Conservation (phyloP, 2,888 invertebrate genomes). For the Caenorhabditis doughertyi region DNA sequence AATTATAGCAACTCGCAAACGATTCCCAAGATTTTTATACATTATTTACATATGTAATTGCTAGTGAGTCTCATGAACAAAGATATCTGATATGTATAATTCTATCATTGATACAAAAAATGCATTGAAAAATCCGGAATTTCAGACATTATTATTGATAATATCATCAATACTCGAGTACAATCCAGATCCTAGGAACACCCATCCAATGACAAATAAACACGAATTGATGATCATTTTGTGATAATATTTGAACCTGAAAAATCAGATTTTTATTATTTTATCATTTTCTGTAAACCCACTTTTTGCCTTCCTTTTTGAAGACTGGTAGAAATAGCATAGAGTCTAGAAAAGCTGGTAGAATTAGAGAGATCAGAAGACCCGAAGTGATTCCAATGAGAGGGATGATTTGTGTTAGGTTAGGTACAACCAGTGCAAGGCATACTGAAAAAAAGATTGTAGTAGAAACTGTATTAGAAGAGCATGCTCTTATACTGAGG, state of each 20-base stretch:
- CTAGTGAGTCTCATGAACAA: too few species aligned
- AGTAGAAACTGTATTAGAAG: too few species aligned
- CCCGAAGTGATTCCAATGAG: slow-evolving; percentile 74
- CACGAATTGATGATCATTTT: slow-evolving; percentile 47
- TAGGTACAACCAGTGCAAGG: slow-evolving; percentile 69
- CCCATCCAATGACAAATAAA: slow-evolving; percentile 62
- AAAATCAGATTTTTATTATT: too few species aligned
- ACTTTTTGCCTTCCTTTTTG: slow-evolving; percentile 46
- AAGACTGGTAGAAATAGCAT: slow-evolving; percentile 67
- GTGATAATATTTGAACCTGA: slow-evolving; percentile 45
- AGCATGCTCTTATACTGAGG: too few species aligned
- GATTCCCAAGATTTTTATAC: too few species aligned
- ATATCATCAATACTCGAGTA: slow-evolving; percentile 63
- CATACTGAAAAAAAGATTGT: slow-evolving; percentile 74
- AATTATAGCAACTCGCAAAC: too few species aligned
- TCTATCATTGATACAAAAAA: too few species aligned
- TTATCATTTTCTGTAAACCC: slow-evolving; percentile 2
- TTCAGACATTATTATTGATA: slow-evolving; percentile 33
- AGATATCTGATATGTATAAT: too few species aligned
- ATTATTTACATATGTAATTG: too few species aligned
- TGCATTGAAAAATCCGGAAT: too few species aligned
- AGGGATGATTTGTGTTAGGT: slow-evolving; percentile 72
- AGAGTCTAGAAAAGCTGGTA: slow-evolving; percentile 68
- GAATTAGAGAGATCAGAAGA: slow-evolving; percentile 71
- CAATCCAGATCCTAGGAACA: slow-evolving; percentile 54